A percentile compares a stretch with the other conserved stretches of the same genome.
phyloP scores from a whole-genome alignment of 1,140 invertebrate species.

The Eumeta japonica region DNA sequence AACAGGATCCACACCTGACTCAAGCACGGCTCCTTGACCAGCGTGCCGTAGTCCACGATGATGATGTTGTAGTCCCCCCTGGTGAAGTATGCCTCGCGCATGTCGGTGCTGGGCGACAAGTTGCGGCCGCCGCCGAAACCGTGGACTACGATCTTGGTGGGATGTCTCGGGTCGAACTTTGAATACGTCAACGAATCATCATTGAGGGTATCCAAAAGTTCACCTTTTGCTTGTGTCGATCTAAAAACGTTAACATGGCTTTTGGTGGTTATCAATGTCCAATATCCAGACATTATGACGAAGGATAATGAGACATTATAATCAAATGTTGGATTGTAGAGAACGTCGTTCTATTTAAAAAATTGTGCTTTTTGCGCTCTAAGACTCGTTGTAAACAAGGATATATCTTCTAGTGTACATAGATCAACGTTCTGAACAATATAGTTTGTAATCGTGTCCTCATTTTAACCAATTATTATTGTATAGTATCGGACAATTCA shows the following conservation, averaged over 20 bases:
- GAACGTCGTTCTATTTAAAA: no score
- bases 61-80: constrained; percentile 82
- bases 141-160: constrained; percentile 80
- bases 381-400: no score
- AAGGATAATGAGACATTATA: neutral
- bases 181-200: constrained; percentile 68
- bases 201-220: constrained; percentile 68
- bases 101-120: constrained; percentile 76
- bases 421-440: no score
- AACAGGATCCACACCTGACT: constrained; percentile 60
- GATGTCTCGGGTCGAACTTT: constrained; percentile 70
- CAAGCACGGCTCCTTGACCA: constrained; percentile 80
- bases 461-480: no score
- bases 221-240: constrained; percentile 71
- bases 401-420: no score
- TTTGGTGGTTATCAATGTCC: neutral
- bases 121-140: constrained; percentile 79
- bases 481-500: no score
- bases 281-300: neutral
- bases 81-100: constrained; percentile 77
- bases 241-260: constrained; percentile 58
- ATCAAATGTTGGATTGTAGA: neutral
- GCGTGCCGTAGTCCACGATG: constrained; percentile 78
- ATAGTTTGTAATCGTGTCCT: no score
- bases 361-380: no score